Percentiles rank a stretch among this genome's conserved stretches.
Conservation (phyloP, 2,113 vertebrate species). For the Smithornis capensis region DNA sequence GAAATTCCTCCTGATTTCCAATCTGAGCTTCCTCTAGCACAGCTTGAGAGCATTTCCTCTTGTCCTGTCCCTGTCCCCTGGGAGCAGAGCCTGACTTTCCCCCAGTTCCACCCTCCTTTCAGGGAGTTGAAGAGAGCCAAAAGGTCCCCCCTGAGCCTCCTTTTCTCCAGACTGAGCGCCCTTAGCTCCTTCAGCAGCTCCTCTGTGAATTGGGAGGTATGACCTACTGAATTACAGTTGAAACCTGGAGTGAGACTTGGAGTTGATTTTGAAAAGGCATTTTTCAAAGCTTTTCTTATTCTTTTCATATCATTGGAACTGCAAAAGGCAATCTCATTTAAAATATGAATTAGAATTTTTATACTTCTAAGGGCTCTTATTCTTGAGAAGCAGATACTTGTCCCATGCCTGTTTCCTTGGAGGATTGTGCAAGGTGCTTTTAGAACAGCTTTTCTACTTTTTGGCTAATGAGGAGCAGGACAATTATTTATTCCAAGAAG, state of each 20-base stretch:
- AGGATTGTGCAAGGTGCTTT: background rate
- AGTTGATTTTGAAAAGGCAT: background rate
- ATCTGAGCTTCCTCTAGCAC: fast-evolving
- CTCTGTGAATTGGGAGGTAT: background rate
- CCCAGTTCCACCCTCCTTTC: fast-evolving
- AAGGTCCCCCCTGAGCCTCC: background rate
- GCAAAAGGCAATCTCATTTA: background rate
- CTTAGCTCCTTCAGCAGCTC: background rate
- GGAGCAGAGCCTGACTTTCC: fast-evolving
- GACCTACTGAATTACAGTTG: background rate
- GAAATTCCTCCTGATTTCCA: too few species aligned
- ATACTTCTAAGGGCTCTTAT: background rate
- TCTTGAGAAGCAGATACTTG: background rate
- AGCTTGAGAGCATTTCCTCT: fast-evolving
- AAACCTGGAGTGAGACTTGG: background rate
- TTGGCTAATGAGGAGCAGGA: background rate
- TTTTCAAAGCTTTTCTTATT: background rate
- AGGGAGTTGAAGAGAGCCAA: background rate
- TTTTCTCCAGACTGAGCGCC: background rate
- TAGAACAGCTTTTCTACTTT: constrained; percentile 6
- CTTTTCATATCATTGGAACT: background rate
- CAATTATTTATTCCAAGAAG: constrained; percentile 8
- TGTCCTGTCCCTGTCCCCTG: background rate
- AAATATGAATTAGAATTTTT: background rate
- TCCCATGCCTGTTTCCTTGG: background rate